Percentiles rank a stretch among this genome's conserved stretches.
Conservation (phyloP, 2,888 invertebrate genomes). For the Pseudeuparius sepicola region DNA sequence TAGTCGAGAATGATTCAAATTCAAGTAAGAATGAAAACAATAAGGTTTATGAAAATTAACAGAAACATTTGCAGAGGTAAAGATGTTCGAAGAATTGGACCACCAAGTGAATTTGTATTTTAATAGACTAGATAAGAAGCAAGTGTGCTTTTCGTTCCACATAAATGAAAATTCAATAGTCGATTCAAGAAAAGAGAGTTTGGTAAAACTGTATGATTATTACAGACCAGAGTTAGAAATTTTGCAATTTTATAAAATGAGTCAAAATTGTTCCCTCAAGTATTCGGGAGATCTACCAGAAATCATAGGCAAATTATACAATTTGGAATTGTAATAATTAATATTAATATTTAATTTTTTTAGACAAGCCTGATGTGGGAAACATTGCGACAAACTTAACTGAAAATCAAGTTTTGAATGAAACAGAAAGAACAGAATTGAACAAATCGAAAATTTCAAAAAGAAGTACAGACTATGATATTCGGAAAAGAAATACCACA, state of each 20-base stretch:
- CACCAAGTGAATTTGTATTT: conserved; percentile 45
- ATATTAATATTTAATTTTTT: too few relatives aligned
- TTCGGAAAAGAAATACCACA: too few relatives aligned
- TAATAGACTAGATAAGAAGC: conserved; percentile 40
- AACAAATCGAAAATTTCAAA: too few relatives aligned
- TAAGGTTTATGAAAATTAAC: not conserved
- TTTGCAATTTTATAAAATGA: conserved; percentile 28
- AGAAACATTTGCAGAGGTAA: conserved; percentile 41
- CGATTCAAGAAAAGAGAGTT: conserved; percentile 43
- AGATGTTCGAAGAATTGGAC: conserved; percentile 43
- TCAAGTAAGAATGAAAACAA: conserved; percentile 20
- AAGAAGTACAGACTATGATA: too few relatives aligned
- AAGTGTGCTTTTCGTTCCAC: conserved; percentile 41
- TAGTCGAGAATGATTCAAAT: conserved; percentile 36
- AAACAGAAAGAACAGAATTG: too few relatives aligned
- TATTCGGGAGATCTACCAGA: conserved; percentile 12
- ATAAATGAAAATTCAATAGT: conserved; percentile 41
- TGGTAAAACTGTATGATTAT: conserved; percentile 52
- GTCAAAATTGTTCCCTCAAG: conserved; percentile 21
- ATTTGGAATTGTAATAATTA: too few relatives aligned
- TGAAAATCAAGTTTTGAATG: not conserved
- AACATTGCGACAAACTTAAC: too few relatives aligned
- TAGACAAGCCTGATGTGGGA: too few relatives aligned
- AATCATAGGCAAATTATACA: too few relatives aligned
- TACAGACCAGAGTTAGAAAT: conserved; percentile 46